Percentiles rank a stretch among this genome's conserved stretches.
phyloP scores from a whole-genome alignment of 2,113 vertebrate genomes.

The Brachionichthys hirsutus region DNA sequence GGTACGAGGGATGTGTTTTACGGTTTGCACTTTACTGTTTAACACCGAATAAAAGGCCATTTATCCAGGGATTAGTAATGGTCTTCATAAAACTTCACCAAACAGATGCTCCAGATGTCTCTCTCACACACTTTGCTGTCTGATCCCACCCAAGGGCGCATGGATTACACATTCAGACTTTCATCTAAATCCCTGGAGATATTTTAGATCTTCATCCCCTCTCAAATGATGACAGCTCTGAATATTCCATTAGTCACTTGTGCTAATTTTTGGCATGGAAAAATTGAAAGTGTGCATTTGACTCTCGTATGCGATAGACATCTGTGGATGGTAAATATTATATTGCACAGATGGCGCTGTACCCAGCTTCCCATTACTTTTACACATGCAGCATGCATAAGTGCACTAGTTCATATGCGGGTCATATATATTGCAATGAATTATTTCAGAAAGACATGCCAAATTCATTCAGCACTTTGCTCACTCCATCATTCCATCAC shows the following conservation, averaged over 20 bases:
- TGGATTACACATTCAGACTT: neutral
- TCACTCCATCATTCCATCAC: slow-evolving; percentile 26
- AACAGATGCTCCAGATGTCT: slow-evolving; percentile 9
- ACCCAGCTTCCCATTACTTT: slow-evolving; percentile 8
- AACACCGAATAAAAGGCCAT: neutral
- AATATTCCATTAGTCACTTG: slow-evolving; percentile 53
- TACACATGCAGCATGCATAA: neutral
- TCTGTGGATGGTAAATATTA: slow-evolving; percentile 26
- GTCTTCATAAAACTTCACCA: slow-evolving; percentile 9
- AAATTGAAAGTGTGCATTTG: slow-evolving; percentile 64
- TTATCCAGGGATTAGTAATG: neutral
- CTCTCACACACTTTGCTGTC: neutral
- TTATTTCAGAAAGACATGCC: slow-evolving; percentile 13
- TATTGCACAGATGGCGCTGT: neutral
- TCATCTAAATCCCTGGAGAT: slow-evolving; percentile 1
- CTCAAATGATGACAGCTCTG: slow-evolving; percentile 3
- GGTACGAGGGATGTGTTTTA: neutral
- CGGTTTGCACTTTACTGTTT: slow-evolving; percentile 1
- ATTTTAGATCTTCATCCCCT: neutral
- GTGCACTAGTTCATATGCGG: neutral
- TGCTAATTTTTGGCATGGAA: slow-evolving; percentile 44
- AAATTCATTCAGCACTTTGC: slow-evolving; percentile 20
- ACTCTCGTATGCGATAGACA: slow-evolving; percentile 36
- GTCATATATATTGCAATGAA: slow-evolving; percentile 19
- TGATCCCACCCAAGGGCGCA: neutral